phyloP scores from a whole-genome alignment of 2,888 invertebrate species.

The Drosophila nr. fundita region DNA sequence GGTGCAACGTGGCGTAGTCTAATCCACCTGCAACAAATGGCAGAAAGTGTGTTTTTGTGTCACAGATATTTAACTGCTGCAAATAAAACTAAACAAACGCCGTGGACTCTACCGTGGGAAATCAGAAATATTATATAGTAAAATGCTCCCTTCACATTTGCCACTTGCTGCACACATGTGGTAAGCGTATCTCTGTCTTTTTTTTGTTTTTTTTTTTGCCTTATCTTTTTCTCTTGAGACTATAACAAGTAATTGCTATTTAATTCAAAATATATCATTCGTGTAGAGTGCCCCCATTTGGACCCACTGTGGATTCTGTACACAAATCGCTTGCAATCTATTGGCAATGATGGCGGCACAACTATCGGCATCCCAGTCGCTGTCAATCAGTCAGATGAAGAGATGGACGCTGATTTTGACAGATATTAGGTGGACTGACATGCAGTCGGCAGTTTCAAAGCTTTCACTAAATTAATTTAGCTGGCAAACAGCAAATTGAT shows the following conservation, averaged over 20 bases:
- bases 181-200: neutral
- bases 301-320: slow-evolving; percentile 34
- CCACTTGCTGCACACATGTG: neutral
- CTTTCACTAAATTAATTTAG: slow-evolving; percentile 79
- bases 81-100: slow-evolving; percentile 29
- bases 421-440: slow-evolving; percentile 45
- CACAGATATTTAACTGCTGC: slow-evolving; percentile 39
- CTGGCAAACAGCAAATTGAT: slow-evolving; percentile 73
- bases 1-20: slow-evolving; percentile 29
- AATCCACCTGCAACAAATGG: slow-evolving; percentile 62
- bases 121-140: slow-evolving; percentile 20
- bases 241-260: neutral
- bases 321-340: slow-evolving; percentile 29
- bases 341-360: slow-evolving; percentile 24
- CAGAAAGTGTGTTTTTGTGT: slow-evolving; percentile 69
- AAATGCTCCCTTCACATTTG: slow-evolving; percentile 1
- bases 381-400: slow-evolving; percentile 31
- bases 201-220: neutral
- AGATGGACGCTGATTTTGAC: slow-evolving; percentile 40
- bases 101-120: slow-evolving; percentile 43
- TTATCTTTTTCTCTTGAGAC: neutral
- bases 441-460: slow-evolving; percentile 56
- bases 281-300: neutral
- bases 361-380: slow-evolving; percentile 1
- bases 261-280: neutral